These are phyloP conservation scores for Caenorhabditis becei DNA, from an alignment of 2,888 invertebrate species.

Conservation along the genomic window DNA sequence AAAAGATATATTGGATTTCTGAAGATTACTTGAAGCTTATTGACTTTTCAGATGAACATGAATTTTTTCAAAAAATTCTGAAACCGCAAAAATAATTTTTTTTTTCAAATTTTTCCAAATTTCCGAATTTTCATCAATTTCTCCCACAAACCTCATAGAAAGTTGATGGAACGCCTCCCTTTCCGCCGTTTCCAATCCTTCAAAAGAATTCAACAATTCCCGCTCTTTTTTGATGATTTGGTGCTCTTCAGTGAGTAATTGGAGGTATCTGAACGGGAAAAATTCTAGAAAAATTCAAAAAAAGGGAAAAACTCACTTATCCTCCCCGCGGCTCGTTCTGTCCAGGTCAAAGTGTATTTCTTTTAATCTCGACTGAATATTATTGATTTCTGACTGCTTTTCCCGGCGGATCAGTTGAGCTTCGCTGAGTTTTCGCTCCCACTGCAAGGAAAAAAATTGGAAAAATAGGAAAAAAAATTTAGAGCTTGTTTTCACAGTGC, in stretches of 20 bases:
- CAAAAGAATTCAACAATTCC: conserved; percentile 85
- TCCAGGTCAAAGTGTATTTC: conserved; percentile 88
- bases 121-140: too few species aligned
- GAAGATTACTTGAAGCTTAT: too few species aligned
- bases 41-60: too few species aligned
- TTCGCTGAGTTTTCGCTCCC: conserved; percentile 86
- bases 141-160: conserved; percentile 70
- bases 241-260: conserved; percentile 87
- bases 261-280: conserved; percentile 84
- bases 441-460: conserved; percentile 73
- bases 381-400: conserved; percentile 85
- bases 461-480: too few species aligned
- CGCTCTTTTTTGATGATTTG: conserved; percentile 84
- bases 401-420: conserved; percentile 87
- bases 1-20: too few species aligned
- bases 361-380: conserved; percentile 86
- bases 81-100: neutral
- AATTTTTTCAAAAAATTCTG: too few species aligned
- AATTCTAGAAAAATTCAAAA: neutral
- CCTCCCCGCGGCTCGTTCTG: conserved; percentile 88
- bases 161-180: conserved; percentile 84
- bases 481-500: too few species aligned
- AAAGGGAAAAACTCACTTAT: conserved; percentile 82
- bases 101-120: neutral
- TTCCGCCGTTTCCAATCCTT: conserved; percentile 87